Conservation (phyloP, 64 coral and sea anemone species). For the Stichodactyla helianthus region DNA sequence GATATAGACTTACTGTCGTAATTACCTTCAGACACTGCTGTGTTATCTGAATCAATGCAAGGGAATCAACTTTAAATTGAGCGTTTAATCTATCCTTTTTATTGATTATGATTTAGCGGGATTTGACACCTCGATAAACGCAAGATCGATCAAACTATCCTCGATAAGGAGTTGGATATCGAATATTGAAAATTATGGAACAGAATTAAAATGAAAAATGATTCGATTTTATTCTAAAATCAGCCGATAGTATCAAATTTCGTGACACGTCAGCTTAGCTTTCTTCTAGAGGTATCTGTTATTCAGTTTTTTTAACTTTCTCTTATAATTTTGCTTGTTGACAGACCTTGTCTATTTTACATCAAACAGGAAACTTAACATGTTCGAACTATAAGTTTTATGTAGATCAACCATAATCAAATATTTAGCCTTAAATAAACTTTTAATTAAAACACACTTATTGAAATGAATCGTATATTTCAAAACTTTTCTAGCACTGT, state of each 20-base stretch:
- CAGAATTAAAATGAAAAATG: neutral
- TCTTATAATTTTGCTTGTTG: neutral
- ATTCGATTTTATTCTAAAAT: neutral
- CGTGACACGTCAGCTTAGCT: neutral
- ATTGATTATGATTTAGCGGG: no score
- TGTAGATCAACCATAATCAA: no score
- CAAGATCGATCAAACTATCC: no score
- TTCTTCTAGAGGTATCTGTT: neutral
- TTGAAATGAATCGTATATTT: no score
- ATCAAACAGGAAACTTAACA: neutral
- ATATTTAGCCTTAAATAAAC: no score
- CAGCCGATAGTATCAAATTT: conserved; percentile 9
- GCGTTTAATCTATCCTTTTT: no score
- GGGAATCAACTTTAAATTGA: no score
- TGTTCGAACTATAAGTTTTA: neutral
- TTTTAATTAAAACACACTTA: no score
- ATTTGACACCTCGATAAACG: no score
- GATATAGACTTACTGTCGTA: neutral
- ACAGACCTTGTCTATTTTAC: neutral
- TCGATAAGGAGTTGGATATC: no score
- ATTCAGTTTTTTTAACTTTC: neutral
- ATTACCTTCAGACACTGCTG: neutral
- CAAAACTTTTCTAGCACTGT: neutral
- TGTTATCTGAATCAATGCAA: neutral
- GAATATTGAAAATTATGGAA: neutral